A percentile compares a stretch with the other conserved stretches of the same genome.
Conservation (phyloP, 2,797 vertebrate species). For the Mus caroli region DNA sequence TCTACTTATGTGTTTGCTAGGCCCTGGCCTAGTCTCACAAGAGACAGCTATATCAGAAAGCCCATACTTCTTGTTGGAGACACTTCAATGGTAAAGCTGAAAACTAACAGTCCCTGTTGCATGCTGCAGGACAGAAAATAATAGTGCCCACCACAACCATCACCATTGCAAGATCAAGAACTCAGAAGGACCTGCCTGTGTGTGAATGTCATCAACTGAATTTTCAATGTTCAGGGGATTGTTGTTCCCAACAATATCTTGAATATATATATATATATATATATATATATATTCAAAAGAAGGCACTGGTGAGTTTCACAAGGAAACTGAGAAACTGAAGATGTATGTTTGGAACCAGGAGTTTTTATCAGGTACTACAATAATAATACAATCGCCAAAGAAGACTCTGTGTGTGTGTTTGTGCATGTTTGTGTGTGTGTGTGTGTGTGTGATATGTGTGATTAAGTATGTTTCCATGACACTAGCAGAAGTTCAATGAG, state of each 20-base stretch:
- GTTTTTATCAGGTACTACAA: not conserved
- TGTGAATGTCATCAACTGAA: not conserved
- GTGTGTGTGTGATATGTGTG: not conserved
- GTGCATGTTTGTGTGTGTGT: not conserved
- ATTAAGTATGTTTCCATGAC: slow-evolving; percentile 50
- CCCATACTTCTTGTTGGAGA: not conserved
- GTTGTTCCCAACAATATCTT: not conserved
- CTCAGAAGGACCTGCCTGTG: not conserved
- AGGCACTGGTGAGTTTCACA: not conserved
- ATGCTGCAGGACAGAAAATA: not conserved
- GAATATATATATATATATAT: not conserved
- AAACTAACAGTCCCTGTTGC: not conserved
- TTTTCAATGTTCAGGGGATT: not conserved
- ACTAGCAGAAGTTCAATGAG: slow-evolving; percentile 55
- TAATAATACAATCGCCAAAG: not conserved
- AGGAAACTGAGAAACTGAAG: not conserved
- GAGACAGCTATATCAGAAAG: no score
- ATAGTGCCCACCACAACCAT: not conserved
- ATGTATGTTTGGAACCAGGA: not conserved
- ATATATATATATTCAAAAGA: not conserved
- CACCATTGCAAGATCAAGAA: not conserved
- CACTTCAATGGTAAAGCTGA: not conserved
- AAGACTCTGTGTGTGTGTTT: not conserved
- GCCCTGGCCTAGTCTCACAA: no score
- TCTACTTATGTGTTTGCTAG: no score